Percentiles rank a stretch among this genome's conserved stretches.
phyloP scores from a whole-genome alignment of 2,113 vertebrate genomes.

The Hyaena hyaena region DNA sequence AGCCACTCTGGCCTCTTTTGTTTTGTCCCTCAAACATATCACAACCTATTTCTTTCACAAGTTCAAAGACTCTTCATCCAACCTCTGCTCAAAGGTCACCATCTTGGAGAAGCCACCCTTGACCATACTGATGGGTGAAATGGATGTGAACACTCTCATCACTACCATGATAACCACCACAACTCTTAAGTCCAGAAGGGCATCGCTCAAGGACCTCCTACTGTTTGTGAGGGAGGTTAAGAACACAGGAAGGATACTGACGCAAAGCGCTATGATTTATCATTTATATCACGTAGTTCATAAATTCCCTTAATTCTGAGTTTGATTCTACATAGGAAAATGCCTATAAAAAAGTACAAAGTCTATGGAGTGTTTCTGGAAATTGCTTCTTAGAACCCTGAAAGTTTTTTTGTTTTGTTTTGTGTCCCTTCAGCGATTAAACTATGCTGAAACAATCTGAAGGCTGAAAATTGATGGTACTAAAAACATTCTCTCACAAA shows the following conservation, averaged over 20 bases:
- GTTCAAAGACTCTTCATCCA: not conserved
- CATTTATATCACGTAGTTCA: conserved; percentile 30
- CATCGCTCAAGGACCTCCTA: not conserved
- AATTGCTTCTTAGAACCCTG: conserved; percentile 48
- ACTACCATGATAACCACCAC: rapidly evolving
- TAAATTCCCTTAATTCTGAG: not conserved
- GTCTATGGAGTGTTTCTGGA: not conserved
- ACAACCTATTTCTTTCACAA: not conserved
- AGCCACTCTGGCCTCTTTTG: not conserved
- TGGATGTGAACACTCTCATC: rapidly evolving
- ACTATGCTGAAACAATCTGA: conserved; percentile 46
- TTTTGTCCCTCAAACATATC: not conserved
- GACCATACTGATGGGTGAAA: not conserved
- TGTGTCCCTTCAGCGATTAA: conserved; percentile 2
- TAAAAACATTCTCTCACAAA: conserved; percentile 63
- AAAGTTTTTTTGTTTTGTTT: not conserved
- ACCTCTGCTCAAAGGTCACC: not conserved
- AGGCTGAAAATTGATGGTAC: conserved; percentile 24
- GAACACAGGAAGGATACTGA: not conserved
- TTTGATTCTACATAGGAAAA: conserved; percentile 29
- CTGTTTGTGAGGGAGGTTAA: not conserved
- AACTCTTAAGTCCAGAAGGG: not conserved
- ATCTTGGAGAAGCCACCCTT: not conserved
- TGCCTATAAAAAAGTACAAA: not conserved
- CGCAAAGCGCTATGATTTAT: not conserved